Base-by-base conservation (phyloP, 2,888 invertebrate genomes). In the Orthosia gothica region DNA sequence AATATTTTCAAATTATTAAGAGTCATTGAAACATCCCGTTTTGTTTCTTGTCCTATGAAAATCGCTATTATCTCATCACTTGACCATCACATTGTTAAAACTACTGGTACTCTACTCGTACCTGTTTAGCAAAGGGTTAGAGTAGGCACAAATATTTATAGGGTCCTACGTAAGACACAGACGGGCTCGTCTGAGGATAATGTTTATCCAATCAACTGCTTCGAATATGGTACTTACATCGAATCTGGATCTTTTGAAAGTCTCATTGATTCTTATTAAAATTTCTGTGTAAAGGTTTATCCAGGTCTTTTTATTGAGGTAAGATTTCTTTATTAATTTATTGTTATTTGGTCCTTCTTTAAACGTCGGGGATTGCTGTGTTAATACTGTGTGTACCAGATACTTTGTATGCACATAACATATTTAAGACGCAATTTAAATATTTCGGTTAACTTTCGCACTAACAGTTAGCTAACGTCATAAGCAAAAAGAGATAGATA, bases 201-300 rank as follows among this genome's bases (percentile, higher is more conserved):
- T 26, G 54, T 70, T 54, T 70, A 54, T 70, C 54, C 45, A 65
- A 65, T 70, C 52, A 65, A 26, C 45, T 45, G n/a, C 13, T 7
- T 18, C 15, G 45, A 52, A 52, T 32, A 3, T 32, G 26, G 26
- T 50, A 50, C 23, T 40, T 52, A n/a, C n/a, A n/a, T 26, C 26
- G 26, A 2, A 26, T 52, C 12, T 54, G 52, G 1, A 52, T 52
- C 12, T 52, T 52, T 52, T 54, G 12, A 54, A 20, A 54, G 54
- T 54, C 54, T 12, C n/a, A n/a, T 52, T 12, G 54, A 20, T 54
- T 23, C 23, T 12, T 54, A n/a, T 54, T 12, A 54, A 20, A 54
- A 2, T 54, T 15, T 20, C 54, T 54, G 13, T 54, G 15, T 15
- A 23, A 54, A 54, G 5, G 5, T 23, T 13, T 32, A 32, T 32